Evolutionary conservation across 2,888 invertebrate genomes (phyloP).

Genomic region (Heliconius charithonia): DNA sequence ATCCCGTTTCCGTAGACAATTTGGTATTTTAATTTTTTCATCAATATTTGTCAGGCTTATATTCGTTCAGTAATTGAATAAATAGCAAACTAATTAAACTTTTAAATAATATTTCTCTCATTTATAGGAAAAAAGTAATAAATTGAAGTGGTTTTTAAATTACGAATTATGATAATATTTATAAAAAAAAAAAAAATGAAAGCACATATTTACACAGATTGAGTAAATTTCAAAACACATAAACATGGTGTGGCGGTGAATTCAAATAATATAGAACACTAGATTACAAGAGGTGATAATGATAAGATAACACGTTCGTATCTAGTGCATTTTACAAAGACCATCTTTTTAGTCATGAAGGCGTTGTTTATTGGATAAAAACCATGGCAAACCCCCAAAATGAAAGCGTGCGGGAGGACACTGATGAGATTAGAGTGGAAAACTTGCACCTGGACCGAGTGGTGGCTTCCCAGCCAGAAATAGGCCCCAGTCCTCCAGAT

Average conservation of each 20-base stretch:
- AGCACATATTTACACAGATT: neutral
- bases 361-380: constrained; percentile 56
- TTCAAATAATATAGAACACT: constrained; percentile 73
- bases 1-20: constrained; percentile 7
- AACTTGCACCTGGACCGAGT: constrained; percentile 83
- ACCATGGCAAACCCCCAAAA: constrained; percentile 65
- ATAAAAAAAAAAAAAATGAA: neutral
- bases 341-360: constrained; percentile 68
- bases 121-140: too few relatives aligned
- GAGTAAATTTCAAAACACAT: constrained; percentile 20
- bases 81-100: neutral
- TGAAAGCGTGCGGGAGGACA: constrained; percentile 50
- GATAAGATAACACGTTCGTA: constrained; percentile 79
- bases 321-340: constrained; percentile 68
- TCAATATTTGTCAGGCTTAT: neutral
- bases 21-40: constrained; percentile 13
- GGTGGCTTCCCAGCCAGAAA: constrained; percentile 85
- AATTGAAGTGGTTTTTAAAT: neutral
- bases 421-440: constrained; percentile 61
- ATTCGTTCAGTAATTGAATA: constrained; percentile 15
- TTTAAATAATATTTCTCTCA: neutral
- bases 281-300: constrained; percentile 74
- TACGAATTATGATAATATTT: neutral
- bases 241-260: constrained; percentile 61
- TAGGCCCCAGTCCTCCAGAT: constrained; percentile 86